Evolutionary conservation across 2,888 invertebrate genomes (phyloP).

Genomic region (Syritta pipiens): DNA sequence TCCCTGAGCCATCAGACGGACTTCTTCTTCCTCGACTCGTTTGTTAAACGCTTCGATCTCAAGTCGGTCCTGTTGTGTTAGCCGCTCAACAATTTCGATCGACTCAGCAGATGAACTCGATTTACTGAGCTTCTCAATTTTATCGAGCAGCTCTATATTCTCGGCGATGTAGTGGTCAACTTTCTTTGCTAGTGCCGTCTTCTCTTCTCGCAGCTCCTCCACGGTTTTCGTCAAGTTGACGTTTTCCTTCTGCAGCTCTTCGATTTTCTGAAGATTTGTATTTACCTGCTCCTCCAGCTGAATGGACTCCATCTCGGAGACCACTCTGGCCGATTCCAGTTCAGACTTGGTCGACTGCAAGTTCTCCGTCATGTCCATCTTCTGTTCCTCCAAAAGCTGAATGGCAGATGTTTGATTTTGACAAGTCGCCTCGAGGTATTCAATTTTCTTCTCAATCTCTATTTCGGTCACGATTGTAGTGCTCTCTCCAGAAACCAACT

Average conservation of each 20-base stretch:
- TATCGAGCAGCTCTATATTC: conserved; percentile 87
- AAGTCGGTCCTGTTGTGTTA: conserved; percentile 85
- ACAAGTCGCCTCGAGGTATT: conserved; percentile 72
- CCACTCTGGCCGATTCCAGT: conserved; percentile 84
- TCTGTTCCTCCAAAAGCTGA: conserved; percentile 81
- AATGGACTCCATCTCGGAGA: conserved; percentile 87
- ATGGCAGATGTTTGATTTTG: conserved; percentile 74
- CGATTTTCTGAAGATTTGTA: conserved; percentile 80
- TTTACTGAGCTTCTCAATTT: conserved; percentile 85
- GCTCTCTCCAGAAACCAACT: conserved; percentile 85
- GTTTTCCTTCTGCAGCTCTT: conserved; percentile 75
- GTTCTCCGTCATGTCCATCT: conserved; percentile 84
- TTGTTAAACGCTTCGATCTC: conserved; percentile 86
- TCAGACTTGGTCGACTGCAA: conserved; percentile 82
- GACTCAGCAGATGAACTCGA: conserved; percentile 88
- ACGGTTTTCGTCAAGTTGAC: conserved; percentile 79
- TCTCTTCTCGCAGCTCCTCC: conserved; percentile 82
- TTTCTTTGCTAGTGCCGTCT: conserved; percentile 82
- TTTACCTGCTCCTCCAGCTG: conserved; percentile 89
- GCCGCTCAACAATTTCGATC: conserved; percentile 86
- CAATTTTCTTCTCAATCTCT: conserved; percentile 38
- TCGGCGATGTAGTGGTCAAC: conserved; percentile 85
- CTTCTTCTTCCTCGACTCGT: conserved; percentile 72
- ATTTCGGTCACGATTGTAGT: conserved; percentile 76
- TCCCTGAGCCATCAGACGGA: conserved; percentile 30